phyloP scores from a whole-genome alignment of 2,888 invertebrate species.

The Gonocerus acuteangulatus region DNA sequence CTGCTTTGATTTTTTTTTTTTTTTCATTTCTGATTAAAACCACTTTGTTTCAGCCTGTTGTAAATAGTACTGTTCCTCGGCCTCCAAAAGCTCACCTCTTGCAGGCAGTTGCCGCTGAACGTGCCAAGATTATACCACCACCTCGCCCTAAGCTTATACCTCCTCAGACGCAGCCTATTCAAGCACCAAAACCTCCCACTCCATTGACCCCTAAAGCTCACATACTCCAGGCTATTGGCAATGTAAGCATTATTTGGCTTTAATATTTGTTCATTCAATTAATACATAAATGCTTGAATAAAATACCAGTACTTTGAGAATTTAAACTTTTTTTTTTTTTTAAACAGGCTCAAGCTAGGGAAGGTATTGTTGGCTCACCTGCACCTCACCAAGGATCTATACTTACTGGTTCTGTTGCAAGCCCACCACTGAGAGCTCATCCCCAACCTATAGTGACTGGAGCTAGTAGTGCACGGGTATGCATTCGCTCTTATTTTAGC shows the following conservation, averaged over 20 bases:
- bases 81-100: slow-evolving; percentile 46
- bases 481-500: neutral
- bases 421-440: slow-evolving; percentile 49
- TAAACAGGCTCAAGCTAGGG: slow-evolving; percentile 31
- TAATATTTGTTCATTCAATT: neutral
- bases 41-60: slow-evolving; percentile 26
- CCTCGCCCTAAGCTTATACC: slow-evolving; percentile 31
- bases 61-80: slow-evolving; percentile 38
- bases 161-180: neutral
- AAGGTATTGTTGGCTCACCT: slow-evolving; percentile 35
- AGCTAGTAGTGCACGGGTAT: slow-evolving; percentile 41
- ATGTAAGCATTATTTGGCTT: slow-evolving; percentile 29
- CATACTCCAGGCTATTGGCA: slow-evolving; percentile 36
- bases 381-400: slow-evolving; percentile 37
- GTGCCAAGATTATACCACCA: slow-evolving; percentile 36
- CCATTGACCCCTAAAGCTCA: slow-evolving; percentile 40
- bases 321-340: neutral
- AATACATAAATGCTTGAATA: neutral
- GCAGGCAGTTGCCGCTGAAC: slow-evolving; percentile 41
- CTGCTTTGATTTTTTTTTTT: neutral
- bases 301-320: too few relatives aligned
- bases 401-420: slow-evolving; percentile 46
- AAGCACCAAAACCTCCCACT: slow-evolving; percentile 26
- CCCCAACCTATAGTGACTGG: slow-evolving; percentile 48
- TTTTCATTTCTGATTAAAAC: too few relatives aligned